A percentile compares a stretch with the other conserved stretches of the same genome.
Conservation (phyloP, 2,113 vertebrate species). For the Thomomys bottae region DNA sequence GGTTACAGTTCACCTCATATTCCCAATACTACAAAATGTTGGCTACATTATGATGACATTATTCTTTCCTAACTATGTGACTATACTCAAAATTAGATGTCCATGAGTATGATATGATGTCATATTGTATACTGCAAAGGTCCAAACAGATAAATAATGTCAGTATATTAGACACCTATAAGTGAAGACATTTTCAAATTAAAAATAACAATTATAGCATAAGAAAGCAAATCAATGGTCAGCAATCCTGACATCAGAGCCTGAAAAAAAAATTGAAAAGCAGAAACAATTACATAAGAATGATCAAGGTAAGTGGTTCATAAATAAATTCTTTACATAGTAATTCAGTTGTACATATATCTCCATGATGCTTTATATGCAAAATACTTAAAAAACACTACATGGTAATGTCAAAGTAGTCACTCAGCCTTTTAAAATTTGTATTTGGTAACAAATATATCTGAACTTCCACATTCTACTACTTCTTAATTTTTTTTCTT, state of each 20-base stretch:
- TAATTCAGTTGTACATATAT: neutral
- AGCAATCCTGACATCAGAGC: neutral
- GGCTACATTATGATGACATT: neutral
- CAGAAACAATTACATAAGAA: neutral
- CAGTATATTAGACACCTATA: neutral
- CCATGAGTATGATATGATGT: neutral
- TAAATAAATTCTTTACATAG: constrained; percentile 16
- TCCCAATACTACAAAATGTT: neutral
- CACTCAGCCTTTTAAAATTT: neutral
- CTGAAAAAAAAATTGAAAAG: neutral
- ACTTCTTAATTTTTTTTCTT: neutral
- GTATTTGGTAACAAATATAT: neutral
- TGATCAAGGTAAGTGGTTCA: neutral
- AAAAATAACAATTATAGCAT: no score
- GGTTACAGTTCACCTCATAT: neutral
- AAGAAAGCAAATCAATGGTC: neutral
- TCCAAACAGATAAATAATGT: neutral
- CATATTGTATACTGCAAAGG: neutral
- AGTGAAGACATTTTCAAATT: neutral
- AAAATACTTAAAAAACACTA: neutral
- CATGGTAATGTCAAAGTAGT: neutral
- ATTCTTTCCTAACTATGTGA: constrained; percentile 6
- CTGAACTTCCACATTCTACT: neutral
- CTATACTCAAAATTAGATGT: neutral
- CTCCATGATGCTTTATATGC: neutral